phyloP scores from a whole-genome alignment of 1,140 invertebrate species.

The Saccostrea echinata region DNA sequence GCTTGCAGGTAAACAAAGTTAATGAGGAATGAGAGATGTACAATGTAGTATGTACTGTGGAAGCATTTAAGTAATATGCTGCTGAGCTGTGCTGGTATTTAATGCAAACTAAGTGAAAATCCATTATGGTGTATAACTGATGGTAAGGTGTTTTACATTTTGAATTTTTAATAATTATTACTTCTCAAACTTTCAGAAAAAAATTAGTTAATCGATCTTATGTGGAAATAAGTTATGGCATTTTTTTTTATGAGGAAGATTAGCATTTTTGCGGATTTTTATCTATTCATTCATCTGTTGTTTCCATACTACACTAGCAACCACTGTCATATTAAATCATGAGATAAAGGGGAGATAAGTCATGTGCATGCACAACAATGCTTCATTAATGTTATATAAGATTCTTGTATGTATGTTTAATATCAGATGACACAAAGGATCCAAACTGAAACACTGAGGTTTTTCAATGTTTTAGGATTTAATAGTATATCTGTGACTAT shows the following conservation, averaged over 20 bases:
- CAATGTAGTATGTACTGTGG: slow-evolving; percentile 16
- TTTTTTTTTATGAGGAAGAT: too few relatives aligned
- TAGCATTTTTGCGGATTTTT: background rate
- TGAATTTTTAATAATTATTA: background rate
- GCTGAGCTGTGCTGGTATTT: slow-evolving; percentile 29
- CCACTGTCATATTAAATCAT: background rate
- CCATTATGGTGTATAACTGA: background rate
- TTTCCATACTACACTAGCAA: background rate
- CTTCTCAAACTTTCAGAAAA: too few relatives aligned
- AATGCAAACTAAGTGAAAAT: background rate
- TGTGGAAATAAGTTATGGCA: too few relatives aligned
- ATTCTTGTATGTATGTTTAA: too few relatives aligned
- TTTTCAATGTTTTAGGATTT: background rate
- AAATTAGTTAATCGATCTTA: too few relatives aligned
- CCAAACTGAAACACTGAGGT: too few relatives aligned
- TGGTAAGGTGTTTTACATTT: slow-evolving; percentile 6
- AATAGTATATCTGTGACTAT: background rate
- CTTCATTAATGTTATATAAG: background rate
- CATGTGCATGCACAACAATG: background rate
- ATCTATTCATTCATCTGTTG: background rate
- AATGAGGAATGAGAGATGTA: slow-evolving; percentile 29
- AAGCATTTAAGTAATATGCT: background rate
- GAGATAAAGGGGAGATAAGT: background rate
- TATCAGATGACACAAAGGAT: too few relatives aligned
- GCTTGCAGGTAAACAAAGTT: slow-evolving; percentile 38